These are phyloP conservation scores for Saccostrea echinata DNA, from an alignment of 1,140 invertebrate species.

Conservation along the genomic window DNA sequence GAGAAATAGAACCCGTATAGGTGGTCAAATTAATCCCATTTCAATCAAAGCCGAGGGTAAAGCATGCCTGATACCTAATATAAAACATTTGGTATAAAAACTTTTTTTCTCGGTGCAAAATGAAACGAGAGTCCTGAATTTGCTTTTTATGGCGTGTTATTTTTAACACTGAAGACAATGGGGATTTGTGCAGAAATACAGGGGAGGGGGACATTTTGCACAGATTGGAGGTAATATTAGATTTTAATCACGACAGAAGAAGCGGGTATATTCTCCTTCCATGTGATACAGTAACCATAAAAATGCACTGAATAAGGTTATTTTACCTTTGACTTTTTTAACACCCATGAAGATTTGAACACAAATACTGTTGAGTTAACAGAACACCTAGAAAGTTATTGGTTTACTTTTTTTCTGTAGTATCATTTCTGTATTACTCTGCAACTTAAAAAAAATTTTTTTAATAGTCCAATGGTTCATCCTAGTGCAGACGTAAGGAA, in stretches of 20 bases:
- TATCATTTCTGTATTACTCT: too few relatives aligned
- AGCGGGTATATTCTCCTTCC: not conserved
- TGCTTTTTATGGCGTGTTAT: constrained; percentile 23
- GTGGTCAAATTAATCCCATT: constrained; percentile 8
- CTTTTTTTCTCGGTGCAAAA: not conserved
- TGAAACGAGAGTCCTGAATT: not conserved
- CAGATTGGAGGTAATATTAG: constrained; percentile 13
- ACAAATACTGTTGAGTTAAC: too few relatives aligned
- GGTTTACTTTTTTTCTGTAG: too few relatives aligned
- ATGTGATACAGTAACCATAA: not conserved
- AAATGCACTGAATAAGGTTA: not conserved
- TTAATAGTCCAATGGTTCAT: too few relatives aligned
- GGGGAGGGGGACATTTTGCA: not conserved
- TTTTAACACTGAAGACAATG: constrained; percentile 14
- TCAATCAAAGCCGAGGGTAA: not conserved
- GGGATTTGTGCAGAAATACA: not conserved
- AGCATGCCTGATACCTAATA: not conserved
- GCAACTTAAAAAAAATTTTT: too few relatives aligned
- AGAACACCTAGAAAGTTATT: too few relatives aligned
- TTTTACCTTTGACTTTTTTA: not conserved
- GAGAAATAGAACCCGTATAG: not conserved
- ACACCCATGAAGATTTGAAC: too few relatives aligned
- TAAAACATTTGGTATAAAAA: not conserved
- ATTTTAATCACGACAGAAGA: constrained; percentile 2
- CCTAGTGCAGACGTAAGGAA: too few relatives aligned